These are phyloP conservation scores for Sigmodon hispidus DNA, from an alignment of 2,113 vertebrate genomes.

Conservation along the genomic window DNA sequence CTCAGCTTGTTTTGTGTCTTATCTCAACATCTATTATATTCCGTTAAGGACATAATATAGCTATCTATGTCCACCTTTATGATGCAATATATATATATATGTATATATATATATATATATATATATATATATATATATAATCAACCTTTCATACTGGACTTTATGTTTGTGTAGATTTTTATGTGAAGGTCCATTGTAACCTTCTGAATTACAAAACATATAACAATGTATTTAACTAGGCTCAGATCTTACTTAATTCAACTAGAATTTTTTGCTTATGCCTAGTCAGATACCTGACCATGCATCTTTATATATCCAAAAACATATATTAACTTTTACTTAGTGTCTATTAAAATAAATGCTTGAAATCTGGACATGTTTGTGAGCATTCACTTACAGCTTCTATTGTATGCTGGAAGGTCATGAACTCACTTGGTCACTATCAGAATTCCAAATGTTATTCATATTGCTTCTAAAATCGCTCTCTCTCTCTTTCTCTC, in stretches of 20 bases:
- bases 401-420: background rate
- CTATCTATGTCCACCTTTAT: background rate
- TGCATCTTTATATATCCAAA: background rate
- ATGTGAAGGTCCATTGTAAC: too few species aligned
- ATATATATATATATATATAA: background rate
- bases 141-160: background rate
- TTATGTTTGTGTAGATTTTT: background rate
- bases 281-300: background rate
- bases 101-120: background rate
- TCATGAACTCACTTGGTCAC: rapidly evolving
- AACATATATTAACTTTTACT: background rate
- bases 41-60: background rate
- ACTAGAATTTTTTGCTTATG: background rate
- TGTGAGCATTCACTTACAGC: background rate
- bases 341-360: background rate
- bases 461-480: background rate
- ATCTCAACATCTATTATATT: background rate
- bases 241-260: background rate
- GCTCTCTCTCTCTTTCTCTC: too few species aligned
- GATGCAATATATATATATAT: background rate
- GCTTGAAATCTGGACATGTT: background rate
- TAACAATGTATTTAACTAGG: background rate
- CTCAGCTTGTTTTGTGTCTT: background rate
- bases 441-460: background rate
- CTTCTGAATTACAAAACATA: background rate